Evolutionary conservation across 1,140 invertebrate genomes (phyloP).

Genomic region (Diploscapter pachys): DNA sequence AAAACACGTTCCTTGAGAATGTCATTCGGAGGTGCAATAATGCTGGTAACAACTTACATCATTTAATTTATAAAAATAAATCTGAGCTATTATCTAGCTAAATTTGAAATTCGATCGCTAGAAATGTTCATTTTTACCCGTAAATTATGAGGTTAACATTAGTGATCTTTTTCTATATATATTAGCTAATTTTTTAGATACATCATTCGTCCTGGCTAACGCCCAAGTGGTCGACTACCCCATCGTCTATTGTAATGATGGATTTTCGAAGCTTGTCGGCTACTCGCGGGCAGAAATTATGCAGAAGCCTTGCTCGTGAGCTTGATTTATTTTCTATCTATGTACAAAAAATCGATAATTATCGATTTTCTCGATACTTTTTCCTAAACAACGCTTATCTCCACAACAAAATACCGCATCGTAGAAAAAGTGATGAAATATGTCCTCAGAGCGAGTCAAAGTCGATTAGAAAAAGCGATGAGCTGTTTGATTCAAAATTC

Average conservation of each 20-base stretch:
- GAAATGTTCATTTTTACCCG: conserved; percentile 26
- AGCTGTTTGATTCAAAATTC: too few relatives aligned
- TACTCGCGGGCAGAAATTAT: conserved; percentile 95
- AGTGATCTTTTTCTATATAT: conserved; percentile 34
- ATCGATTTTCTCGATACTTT: too few relatives aligned
- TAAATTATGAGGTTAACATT: conserved; percentile 9
- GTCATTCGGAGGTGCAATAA: conserved; percentile 94
- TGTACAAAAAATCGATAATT: too few relatives aligned
- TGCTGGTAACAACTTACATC: conserved; percentile 71
- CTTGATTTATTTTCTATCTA: neutral
- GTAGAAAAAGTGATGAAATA: too few relatives aligned
- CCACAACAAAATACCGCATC: too few relatives aligned
- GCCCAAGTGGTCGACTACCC: conserved; percentile 99
- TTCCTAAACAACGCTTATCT: too few relatives aligned
- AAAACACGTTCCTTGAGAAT: conserved; percentile 99
- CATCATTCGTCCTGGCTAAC: conserved; percentile 96
- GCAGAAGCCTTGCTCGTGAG: conserved; percentile 83
- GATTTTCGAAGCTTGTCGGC: conserved; percentile 98
- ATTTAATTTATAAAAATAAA: too few relatives aligned
- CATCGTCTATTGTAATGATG: conserved; percentile 99
- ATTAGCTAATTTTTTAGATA: conserved; percentile 74
- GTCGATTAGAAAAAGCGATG: too few relatives aligned
- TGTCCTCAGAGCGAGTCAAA: too few relatives aligned
- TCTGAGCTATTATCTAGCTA: too few relatives aligned
- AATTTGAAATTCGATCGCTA: too few relatives aligned